Percentiles rank a stretch among this genome's conserved stretches.
These are phyloP conservation scores for Sinhomidia bicolor DNA, from an alignment of 2,888 invertebrate species.

Conservation along the genomic window DNA sequence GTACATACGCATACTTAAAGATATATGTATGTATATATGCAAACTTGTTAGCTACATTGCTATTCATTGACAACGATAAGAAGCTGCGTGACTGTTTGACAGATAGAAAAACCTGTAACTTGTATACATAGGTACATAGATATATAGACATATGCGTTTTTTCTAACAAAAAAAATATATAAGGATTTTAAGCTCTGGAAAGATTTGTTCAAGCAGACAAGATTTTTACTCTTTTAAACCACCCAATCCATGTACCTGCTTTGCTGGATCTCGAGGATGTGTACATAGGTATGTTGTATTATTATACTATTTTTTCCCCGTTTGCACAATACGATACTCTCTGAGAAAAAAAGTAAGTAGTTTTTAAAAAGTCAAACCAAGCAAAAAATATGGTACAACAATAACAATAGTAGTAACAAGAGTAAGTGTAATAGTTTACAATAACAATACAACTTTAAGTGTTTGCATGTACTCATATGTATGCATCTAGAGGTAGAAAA, in stretches of 20 bases:
- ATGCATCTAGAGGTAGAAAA: background rate
- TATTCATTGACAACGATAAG: background rate
- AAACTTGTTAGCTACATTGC: background rate
- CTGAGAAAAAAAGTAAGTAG: too few relatives aligned
- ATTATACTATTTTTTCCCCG: too few relatives aligned
- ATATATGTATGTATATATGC: background rate
- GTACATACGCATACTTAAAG: background rate
- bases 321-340: too few relatives aligned
- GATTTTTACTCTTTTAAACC: background rate
- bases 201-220: background rate
- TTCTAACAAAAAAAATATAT: too few relatives aligned
- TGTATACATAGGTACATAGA: too few relatives aligned
- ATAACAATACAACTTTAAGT: slow-evolving; percentile 37
- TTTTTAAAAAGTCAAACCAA: slow-evolving; percentile 36
- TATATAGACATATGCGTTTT: too few relatives aligned
- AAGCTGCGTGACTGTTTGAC: background rate
- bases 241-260: too few relatives aligned
- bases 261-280: too few relatives aligned
- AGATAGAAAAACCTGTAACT: background rate
- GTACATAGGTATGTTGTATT: too few relatives aligned
- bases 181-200: background rate
- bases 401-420: background rate
- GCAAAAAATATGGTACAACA: slow-evolving; percentile 51
- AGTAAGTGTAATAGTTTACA: slow-evolving; percentile 41
- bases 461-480: slow-evolving; percentile 6